A percentile compares a stretch with the other conserved stretches of the same genome.
phyloP scores from a whole-genome alignment of 2,113 vertebrate genomes.

The Oncorhynchus nerka region DNA sequence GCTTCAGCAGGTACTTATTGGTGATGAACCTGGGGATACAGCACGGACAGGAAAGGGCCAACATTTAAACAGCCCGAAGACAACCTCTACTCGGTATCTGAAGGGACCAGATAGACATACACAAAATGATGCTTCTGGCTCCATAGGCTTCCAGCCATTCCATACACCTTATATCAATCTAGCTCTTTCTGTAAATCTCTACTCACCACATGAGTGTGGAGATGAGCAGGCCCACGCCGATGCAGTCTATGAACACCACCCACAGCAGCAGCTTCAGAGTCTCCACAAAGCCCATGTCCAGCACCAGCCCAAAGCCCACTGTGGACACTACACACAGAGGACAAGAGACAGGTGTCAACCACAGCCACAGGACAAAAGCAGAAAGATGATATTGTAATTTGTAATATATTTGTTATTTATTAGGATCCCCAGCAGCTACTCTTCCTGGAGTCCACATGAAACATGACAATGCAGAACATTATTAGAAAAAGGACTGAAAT shows the following conservation, averaged over 20 bases:
- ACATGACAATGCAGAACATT: too few relatives aligned
- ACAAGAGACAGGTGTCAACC: background rate
- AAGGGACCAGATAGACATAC: too few relatives aligned
- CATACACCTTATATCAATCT: too few relatives aligned
- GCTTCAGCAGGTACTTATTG: constrained; percentile 92
- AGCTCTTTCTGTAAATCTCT: background rate
- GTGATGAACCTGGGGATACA: constrained; percentile 80
- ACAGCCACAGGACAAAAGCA: background rate
- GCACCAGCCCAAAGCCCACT: constrained; percentile 91
- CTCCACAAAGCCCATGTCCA: constrained; percentile 91
- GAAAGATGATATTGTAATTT: too few relatives aligned
- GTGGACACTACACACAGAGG: constrained; percentile 82
- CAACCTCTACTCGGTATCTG: too few relatives aligned
- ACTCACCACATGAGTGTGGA: constrained; percentile 97
- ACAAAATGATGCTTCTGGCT: too few relatives aligned
- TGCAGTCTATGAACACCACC: constrained; percentile 97
- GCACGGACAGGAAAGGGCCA: background rate
- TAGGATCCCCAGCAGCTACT: too few relatives aligned
- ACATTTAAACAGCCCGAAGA: background rate
- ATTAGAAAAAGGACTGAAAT: too few relatives aligned
- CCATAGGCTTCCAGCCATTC: too few relatives aligned
- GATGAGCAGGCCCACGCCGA: constrained; percentile 93
- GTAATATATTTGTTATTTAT: too few relatives aligned
- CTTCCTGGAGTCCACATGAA: too few relatives aligned
- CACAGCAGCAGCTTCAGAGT: constrained; percentile 93